Base-by-base conservation (phyloP, 1,140 invertebrate genomes). In the Lanistes nyassanus region DNA sequence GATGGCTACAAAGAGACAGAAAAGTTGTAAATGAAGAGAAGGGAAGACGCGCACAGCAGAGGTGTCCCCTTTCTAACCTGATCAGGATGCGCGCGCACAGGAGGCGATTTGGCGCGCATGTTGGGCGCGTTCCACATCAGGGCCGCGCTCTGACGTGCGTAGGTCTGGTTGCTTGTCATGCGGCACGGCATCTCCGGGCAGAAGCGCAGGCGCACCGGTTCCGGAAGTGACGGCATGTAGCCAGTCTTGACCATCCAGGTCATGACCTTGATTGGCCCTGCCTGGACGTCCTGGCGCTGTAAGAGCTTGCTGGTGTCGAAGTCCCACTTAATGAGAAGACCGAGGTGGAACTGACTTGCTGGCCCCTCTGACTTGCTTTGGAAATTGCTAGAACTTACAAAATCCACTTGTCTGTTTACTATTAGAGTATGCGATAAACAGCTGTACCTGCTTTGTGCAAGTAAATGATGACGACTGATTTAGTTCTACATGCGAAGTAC, bases 211-310 rank as follows among this genome's bases (percentile, higher is more conserved):
- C 56, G 56, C 56, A 58, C 56, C 29, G 56, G 56, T 31, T 58
- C 56, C 56, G 29, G 29, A 58, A 58, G 56, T 58, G 56, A 31
- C 56, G 56, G 56, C 56, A 58, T 58, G 56, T 58, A 58, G 56
- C 56, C 4, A 21, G 56, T 31, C 29, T 58, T 58, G 56, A 21
- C 23, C 56, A 58, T 31, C 56, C 56, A 58, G 23, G 56, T 58
- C 21, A 58, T 58, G 23, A 58, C 23, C 21, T 58, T 58, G 21
- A 21, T 5, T 5, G 56, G 29, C 21, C 4, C 21, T 7, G 5
- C 21, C 23, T 21, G 23, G 5, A 26, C 56, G 29, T 58, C 56
- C 23, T n/a, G 5, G 4, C 56, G 5, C 21, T 58, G 23, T 7
- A 58, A 21, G 56, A 58, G 29, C 23, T 7, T 5, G 5, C 5